Base-by-base conservation (phyloP, 2,888 invertebrate species). In the Philaethria dido region DNA sequence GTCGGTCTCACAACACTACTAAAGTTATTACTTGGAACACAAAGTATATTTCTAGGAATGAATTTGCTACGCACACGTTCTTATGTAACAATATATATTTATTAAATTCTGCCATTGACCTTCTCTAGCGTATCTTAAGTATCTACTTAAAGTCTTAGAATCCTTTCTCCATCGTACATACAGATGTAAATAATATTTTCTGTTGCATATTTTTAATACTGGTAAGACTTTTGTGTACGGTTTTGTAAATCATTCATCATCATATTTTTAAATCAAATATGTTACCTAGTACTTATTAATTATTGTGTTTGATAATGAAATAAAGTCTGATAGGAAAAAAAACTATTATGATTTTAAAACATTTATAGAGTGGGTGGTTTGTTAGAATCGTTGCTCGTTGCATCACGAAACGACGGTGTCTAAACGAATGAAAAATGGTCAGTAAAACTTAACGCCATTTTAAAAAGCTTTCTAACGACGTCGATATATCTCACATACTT, bases 1-100 rank as follows among this genome's bases (percentile, higher is more conserved):
- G 86, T 81, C 86, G 87, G 83, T 79, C 78, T 82, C 86, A 88
- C 87, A 89, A 85, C 82, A 60, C 80, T 33, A 74, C 73, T 76
- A 75, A 69, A 75, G 85, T 88, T 89, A 89, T 89, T 88, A 85
- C 82, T 80, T 78, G 78, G 74, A 77, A 74, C 74, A 77, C 77
- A 78, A 42, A 3, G 42, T 42, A 45, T 29, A 33, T 18, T 42
- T 16, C 20, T 39, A n/a, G 4, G 39, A 22, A 22, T 1, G 9
- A 11, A 39, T 36, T 11, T 42, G 5, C 9, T 25, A 57, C 14
- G 22, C 16, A 42, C 22, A 47, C 18, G 33, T 39, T 39, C 48
- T 25, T 25, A 25, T 25, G n/a, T 48, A 14, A 20, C 13, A 20
- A 20, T 47, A 20, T 47, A 20, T 47, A 47, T 47, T 47, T 47